Evolutionary conservation across 2,888 invertebrate species (phyloP).

Genomic region (Sisyra nigra): DNA sequence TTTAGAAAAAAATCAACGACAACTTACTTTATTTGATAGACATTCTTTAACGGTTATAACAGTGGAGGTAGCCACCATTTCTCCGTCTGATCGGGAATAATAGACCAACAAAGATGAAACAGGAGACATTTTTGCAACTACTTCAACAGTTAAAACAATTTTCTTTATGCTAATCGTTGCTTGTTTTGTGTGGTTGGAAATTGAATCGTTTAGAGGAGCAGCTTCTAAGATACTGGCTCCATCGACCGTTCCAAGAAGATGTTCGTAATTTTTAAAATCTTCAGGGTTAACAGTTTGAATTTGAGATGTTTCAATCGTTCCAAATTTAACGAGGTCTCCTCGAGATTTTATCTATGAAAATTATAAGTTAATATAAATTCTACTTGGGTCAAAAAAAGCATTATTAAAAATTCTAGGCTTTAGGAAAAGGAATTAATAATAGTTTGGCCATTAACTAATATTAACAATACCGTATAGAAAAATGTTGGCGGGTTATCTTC

Average conservation of each 20-base stretch:
- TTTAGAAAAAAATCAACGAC: slow-evolving; percentile 1
- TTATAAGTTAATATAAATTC: not conserved
- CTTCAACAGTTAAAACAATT: slow-evolving; percentile 29
- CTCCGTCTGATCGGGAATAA: slow-evolving; percentile 34
- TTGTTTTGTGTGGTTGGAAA: slow-evolving; percentile 7
- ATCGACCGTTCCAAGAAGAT: slow-evolving; percentile 18
- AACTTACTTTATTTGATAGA: slow-evolving; percentile 30
- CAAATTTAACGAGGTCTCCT: slow-evolving; percentile 20
- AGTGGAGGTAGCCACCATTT: slow-evolving; percentile 35
- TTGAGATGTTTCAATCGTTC: slow-evolving; percentile 18
- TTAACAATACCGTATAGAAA: too few relatives aligned
- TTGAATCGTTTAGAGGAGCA: slow-evolving; percentile 18
- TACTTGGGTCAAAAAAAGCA: not conserved
- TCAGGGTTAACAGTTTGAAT: slow-evolving; percentile 16
- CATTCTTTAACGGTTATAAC: slow-evolving; percentile 35
- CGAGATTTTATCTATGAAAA: slow-evolving; percentile 22
- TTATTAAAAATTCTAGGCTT: not conserved
- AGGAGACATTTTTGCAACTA: slow-evolving; percentile 30
- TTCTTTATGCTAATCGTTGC: slow-evolving; percentile 17
- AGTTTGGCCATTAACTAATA: too few relatives aligned
- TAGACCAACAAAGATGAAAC: slow-evolving; percentile 35
- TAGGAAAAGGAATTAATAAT: not conserved
- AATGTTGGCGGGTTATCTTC: slow-evolving; percentile 3
- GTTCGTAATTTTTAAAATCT: slow-evolving; percentile 15
- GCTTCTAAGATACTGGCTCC: slow-evolving; percentile 8